Base-by-base conservation (phyloP, 2,113 vertebrate genomes). In the Brachyistius frenatus region DNA sequence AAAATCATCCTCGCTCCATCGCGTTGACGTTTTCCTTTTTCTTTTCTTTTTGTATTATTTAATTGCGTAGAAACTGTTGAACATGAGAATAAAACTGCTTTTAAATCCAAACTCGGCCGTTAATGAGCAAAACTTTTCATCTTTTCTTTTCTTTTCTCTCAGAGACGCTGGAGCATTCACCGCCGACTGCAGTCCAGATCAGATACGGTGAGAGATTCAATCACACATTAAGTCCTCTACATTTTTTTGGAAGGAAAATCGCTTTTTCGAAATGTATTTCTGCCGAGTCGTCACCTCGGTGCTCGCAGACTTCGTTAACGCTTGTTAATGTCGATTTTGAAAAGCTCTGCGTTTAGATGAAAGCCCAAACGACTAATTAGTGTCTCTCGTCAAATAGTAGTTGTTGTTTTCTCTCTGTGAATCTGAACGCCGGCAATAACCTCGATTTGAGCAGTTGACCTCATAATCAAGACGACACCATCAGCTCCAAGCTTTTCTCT, bases 121-220 rank as follows among this genome's bases (percentile, higher is more conserved):
- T 71, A 41, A 74, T 55, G 32, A 73, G 53, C 7, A 2, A 50
- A 7, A 78, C 30, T 1, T 78, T 50, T 66, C 14, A 82, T 50
- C 54, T 75, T 68, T 46, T 35, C n/a, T 50, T 49, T 67, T 23
- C 11, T 2, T 7, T 41, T 41, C 16, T 47, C 52, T 3, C 81
- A 94, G 94, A 93, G 57, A 89, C 71, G 0, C 35, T 88, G 80
- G 92, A 91, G 71, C 36, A 92, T 0, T 71, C 80, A 0, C 82
- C 88, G 0, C 94, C 73, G 6, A 92, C 79, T 0, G 5, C 86
- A 39, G 89, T 75, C 3, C 93, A 94, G 81, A 91, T 94, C 76
- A 82, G 89, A 93, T 92, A 94, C 1, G 81, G 94, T 95, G 74
- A 92, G 93, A 77, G 31, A 66, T 46, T 6, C 31, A 44, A 39